These are phyloP conservation scores for Vollenhovia emeryi DNA, from an alignment of 1,140 invertebrate species.

Conservation along the genomic window DNA sequence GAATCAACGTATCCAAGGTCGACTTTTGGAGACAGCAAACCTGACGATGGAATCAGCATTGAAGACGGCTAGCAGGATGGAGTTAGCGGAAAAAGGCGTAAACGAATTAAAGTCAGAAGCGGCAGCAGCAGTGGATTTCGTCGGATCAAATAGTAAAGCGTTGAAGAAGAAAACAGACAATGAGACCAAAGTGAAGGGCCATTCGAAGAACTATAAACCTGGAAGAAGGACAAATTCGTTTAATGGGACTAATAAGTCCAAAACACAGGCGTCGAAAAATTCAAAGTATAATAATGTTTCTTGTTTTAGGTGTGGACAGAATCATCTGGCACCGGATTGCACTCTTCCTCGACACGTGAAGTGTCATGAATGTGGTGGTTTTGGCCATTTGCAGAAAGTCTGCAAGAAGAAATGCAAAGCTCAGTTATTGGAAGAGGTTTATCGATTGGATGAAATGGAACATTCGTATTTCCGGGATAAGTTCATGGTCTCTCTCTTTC, in stretches of 20 bases:
- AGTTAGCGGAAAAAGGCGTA: neutral
- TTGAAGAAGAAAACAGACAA: neutral
- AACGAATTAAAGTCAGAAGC: neutral
- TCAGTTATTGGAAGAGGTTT: neutral
- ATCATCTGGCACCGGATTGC: neutral
- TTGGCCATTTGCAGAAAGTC: neutral
- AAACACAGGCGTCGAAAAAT: neutral
- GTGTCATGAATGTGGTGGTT: neutral
- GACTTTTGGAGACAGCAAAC: neutral
- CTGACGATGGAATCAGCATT: neutral
- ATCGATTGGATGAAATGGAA: neutral
- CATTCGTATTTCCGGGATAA: neutral
- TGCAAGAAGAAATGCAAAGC: neutral
- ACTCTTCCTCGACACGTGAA: neutral
- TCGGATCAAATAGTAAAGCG: neutral
- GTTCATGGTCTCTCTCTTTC: neutral
- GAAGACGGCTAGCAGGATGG: neutral
- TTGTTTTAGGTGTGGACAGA: neutral
- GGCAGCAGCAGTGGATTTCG: neutral
- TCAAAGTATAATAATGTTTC: neutral
- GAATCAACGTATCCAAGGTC: conserved; percentile 34
- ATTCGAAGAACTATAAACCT: neutral
- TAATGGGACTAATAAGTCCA: neutral
- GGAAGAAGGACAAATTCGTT: neutral
- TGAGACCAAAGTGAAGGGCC: neutral